A percentile compares a stretch with the other conserved stretches of the same genome.
These are phyloP conservation scores for Saccostrea echinata DNA, from an alignment of 1,140 invertebrate species.

Conservation along the genomic window DNA sequence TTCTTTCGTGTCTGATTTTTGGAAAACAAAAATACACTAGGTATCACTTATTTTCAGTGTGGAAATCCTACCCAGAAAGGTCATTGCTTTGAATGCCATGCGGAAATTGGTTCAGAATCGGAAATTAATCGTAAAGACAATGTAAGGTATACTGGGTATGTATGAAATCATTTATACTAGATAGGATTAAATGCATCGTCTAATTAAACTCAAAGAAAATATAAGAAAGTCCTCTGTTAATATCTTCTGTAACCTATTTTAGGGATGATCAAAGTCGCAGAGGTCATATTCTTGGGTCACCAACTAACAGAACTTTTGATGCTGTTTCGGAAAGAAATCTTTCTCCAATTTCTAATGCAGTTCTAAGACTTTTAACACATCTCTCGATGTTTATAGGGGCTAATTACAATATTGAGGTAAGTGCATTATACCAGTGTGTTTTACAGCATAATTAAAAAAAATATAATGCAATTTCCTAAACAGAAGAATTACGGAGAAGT, in stretches of 20 bases:
- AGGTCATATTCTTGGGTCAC: slow-evolving; percentile 37
- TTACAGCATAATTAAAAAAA: too few species aligned
- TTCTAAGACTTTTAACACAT: slow-evolving; percentile 39
- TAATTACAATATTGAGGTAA: slow-evolving; percentile 28
- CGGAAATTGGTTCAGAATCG: not conserved
- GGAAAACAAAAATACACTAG: too few species aligned
- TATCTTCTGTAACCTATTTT: not conserved
- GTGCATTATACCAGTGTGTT: too few species aligned
- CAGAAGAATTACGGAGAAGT: too few species aligned
- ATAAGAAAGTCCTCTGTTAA: not conserved
- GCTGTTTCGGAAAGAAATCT: slow-evolving; percentile 18
- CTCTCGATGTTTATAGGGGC: slow-evolving; percentile 45
- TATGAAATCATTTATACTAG: not conserved
- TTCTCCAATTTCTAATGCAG: slow-evolving; percentile 1
- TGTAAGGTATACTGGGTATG: not conserved
- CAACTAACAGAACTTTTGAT: not conserved
- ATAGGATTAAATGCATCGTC: not conserved
- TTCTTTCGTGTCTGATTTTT: not conserved
- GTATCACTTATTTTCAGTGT: slow-evolving; percentile 3
- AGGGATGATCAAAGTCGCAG: slow-evolving; percentile 30
- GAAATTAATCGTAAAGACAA: not conserved
- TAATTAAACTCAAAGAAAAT: not conserved
- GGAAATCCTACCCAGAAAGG: not conserved
- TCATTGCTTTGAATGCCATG: not conserved
- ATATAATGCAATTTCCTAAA: too few species aligned